Evolutionary conservation across 2,888 invertebrate genomes (phyloP), one percentile per base, ranked within the genome.

Genomic region (Tachina fera): DNA sequence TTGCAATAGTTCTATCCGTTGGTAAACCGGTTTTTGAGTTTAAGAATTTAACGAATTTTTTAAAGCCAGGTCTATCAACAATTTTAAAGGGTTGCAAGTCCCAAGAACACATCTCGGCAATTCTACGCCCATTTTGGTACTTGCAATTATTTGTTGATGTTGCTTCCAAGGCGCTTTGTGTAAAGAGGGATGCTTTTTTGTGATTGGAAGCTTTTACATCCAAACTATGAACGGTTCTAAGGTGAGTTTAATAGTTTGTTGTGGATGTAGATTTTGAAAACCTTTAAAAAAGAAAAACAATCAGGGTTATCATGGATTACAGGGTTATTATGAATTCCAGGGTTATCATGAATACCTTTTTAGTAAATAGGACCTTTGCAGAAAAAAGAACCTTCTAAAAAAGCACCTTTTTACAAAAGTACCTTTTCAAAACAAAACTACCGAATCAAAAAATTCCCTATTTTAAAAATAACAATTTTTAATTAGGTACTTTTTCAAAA

Each of bases 101-200:
- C 3, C 31, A 3, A 31, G 47, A 65, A 31, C 76, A 76, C 76
- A 76, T 76, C 41, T 76, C 67, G 3, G 76, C 76, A 6, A 76
- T 3, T 45, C 14, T 13, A n/a, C 76, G 53, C 3, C 31, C 67
- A 13, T 63, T 49, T 53, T 39, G 39, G 14, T 13, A 63, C 43
- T 75, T 75, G 14, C 4, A 14, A 9, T 19, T 49, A 0, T 53
- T 51, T 1, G 16, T 19, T 3, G 14, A 13, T 14, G 11, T 8
- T 1, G n/a, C 13, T 4, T 39, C 51, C 14, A 49, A 13, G 6
- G 19, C 41, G 39, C 43, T 51, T 14, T 51, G 16, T 16, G 49
- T 63, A 16, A 41, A 16, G 9, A 8, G 13, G 22, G 19, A 56
- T 16, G 10, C 1, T 11, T 19, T 22, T 14, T 60, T 14, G 9